Percentiles rank a stretch among this genome's conserved stretches.
These are phyloP conservation scores for Callorhinus ursinus DNA, from an alignment of 2,113 vertebrate species.

Conservation along the genomic window DNA sequence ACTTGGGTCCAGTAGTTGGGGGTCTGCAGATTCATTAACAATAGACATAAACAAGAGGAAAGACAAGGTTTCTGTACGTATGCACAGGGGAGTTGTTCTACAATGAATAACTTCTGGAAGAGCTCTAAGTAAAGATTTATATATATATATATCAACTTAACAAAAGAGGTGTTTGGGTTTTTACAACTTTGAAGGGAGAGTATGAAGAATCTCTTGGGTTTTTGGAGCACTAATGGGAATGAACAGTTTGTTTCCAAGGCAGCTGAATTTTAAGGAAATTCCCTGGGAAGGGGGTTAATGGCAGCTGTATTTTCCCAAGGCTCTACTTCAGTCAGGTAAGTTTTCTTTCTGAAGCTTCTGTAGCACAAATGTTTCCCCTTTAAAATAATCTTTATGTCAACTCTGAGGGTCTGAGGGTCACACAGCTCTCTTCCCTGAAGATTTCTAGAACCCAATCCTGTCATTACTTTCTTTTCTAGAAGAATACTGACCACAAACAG, in stretches of 20 bases:
- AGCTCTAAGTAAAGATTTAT: neutral
- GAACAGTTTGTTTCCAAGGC: neutral
- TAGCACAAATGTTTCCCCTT: constrained; percentile 18
- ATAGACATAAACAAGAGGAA: neutral
- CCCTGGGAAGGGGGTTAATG: neutral
- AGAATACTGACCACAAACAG: neutral
- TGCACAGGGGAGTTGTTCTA: neutral
- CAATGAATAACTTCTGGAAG: neutral
- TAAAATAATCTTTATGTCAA: constrained; percentile 14
- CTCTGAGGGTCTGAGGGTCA: neutral
- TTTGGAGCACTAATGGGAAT: neutral
- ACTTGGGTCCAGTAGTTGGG: neutral
- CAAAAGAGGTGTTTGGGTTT: neutral
- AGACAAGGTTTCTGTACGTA: neutral
- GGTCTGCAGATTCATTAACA: neutral
- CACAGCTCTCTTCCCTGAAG: neutral
- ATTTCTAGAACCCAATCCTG: neutral
- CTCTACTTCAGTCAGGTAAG: neutral
- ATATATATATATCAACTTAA: neutral
- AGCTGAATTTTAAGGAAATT: neutral
- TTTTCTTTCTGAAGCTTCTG: neutral
- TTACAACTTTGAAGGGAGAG: neutral
- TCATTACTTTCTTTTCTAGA: neutral
- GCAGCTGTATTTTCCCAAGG: neutral
- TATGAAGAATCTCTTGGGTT: neutral